These are phyloP conservation scores for Hypercompe scribonia DNA, from an alignment of 2,888 invertebrate genomes.

Conservation along the genomic window DNA sequence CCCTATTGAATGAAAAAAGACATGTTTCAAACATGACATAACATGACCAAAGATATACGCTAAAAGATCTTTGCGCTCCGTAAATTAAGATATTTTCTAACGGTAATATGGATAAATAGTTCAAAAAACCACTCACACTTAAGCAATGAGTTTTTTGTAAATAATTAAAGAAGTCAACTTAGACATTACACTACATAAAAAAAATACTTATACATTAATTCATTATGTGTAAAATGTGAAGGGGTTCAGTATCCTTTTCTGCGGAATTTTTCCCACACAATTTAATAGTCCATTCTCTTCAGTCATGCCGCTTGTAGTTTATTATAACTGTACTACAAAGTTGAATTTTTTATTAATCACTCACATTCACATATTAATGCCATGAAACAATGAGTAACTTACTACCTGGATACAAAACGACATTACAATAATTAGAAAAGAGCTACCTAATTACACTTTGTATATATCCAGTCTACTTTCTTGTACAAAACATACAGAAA, in stretches of 20 bases:
- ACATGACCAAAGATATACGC: too few species aligned
- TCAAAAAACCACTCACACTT: too few species aligned
- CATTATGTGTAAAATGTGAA: not conserved
- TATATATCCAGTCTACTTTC: constrained; percentile 26
- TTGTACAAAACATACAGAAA: constrained; percentile 35
- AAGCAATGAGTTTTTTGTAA: too few species aligned
- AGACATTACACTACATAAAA: too few species aligned
- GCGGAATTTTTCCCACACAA: not conserved
- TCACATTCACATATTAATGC: constrained; percentile 18
- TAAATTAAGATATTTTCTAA: not conserved
- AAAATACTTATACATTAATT: not conserved
- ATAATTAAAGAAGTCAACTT: not conserved
- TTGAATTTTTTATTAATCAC: not conserved
- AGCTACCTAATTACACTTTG: constrained; percentile 32
- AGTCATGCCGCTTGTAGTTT: not conserved
- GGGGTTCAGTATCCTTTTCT: constrained; percentile 3
- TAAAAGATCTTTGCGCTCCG: not conserved
- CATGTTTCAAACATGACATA: too few species aligned
- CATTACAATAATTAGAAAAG: constrained; percentile 34
- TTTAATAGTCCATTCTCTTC: not conserved
- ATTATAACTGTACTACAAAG: not conserved
- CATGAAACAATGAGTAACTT: constrained; percentile 35
- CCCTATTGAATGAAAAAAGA: too few species aligned
- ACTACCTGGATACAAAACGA: constrained; percentile 17
- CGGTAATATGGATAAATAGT: not conserved